phyloP scores from a whole-genome alignment of 2,113 vertebrate species.

The Eublepharis macularius region DNA sequence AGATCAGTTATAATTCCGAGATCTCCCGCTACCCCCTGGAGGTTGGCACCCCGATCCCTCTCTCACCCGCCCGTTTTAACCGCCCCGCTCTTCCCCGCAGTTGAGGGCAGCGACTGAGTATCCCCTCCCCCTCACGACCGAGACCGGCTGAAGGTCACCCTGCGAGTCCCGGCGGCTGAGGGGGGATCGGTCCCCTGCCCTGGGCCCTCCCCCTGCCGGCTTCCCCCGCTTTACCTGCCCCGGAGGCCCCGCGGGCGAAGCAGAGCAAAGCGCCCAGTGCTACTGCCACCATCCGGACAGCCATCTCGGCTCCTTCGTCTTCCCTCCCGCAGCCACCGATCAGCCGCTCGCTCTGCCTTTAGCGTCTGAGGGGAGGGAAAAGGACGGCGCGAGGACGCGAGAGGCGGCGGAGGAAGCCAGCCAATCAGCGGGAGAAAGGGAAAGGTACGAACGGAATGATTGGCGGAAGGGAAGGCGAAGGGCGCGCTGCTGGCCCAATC shows the following conservation, averaged over 20 bases:
- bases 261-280: constrained; percentile 41
- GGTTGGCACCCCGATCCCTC: no score
- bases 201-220: background rate
- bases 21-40: no score
- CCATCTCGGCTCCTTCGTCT: background rate
- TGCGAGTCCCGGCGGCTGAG: no score
- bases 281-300: background rate
- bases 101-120: no score
- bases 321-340: no score
- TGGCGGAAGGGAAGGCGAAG: background rate
- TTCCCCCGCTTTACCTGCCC: constrained; percentile 38
- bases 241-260: constrained; percentile 5
- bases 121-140: no score
- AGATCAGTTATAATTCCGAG: no score
- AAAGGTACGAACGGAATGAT: background rate
- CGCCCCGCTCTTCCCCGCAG: no score
- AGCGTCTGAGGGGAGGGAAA: accelerated
- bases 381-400: no score
- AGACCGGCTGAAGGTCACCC: no score
- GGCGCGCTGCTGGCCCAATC: background rate
- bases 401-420: no score
- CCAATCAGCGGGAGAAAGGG: background rate
- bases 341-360: background rate
- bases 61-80: no score
- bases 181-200: background rate